These are phyloP conservation scores for Allophyes oxyacanthae DNA, from an alignment of 2,888 invertebrate species.

Conservation along the genomic window DNA sequence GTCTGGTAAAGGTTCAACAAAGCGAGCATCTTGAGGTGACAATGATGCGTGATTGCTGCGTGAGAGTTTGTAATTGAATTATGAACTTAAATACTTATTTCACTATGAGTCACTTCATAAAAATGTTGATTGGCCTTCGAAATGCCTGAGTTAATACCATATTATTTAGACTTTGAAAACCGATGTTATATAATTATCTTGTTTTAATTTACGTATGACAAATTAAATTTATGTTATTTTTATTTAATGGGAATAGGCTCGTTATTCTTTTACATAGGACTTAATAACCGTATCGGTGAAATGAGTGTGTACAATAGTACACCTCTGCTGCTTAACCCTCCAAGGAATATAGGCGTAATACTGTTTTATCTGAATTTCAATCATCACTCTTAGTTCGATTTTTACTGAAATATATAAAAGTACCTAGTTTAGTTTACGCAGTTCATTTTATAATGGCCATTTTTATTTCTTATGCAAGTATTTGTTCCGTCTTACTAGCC, in stretches of 20 bases:
- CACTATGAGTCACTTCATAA: slow-evolving; percentile 75
- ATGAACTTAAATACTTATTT: slow-evolving; percentile 73
- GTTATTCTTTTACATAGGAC: no score
- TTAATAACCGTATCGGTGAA: no score
- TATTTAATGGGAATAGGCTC: not conserved
- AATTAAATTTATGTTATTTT: not conserved
- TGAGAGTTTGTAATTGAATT: slow-evolving; percentile 85
- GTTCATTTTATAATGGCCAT: no score
- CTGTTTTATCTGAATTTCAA: no score
- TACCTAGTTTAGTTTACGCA: no score
- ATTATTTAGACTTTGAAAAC: slow-evolving; percentile 10
- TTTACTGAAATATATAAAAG: no score
- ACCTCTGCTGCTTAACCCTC: no score
- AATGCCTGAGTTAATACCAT: slow-evolving; percentile 52
- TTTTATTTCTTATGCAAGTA: no score
- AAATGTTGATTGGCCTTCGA: slow-evolving; percentile 79
- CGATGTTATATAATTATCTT: not conserved
- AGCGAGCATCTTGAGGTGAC: slow-evolving; percentile 79
- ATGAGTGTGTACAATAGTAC: no score
- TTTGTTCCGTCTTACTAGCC: no score
- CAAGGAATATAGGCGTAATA: no score
- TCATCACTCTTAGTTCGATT: no score
- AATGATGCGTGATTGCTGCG: slow-evolving; percentile 85
- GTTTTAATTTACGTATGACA: not conserved
- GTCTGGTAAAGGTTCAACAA: slow-evolving; percentile 78